Base-by-base conservation (phyloP, 2,113 vertebrate genomes). In the Willisornis vidua region DNA sequence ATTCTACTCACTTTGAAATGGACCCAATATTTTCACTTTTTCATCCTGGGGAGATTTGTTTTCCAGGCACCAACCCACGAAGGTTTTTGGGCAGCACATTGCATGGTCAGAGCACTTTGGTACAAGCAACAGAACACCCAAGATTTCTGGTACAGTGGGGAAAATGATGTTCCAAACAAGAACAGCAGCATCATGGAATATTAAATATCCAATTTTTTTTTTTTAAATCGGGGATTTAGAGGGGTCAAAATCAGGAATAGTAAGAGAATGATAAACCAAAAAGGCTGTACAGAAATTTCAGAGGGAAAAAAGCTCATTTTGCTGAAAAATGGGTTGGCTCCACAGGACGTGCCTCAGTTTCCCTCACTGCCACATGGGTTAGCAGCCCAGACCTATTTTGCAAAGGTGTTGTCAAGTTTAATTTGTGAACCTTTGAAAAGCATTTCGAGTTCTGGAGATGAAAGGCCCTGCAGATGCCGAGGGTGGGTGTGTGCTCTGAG, bases 361-460 rank as follows among this genome's bases (percentile, higher is more conserved):
- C 85, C 70, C 89, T 95, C 90, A 93, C 91, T 96, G 93, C 94
- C 90, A 79, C 39, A 25, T 55, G 68, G 80, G 43, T 85, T 94
- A 87, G 88, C 90, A 92, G 81, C 76, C 63, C 73, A 84, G 96
- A 93, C 95, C 93, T 96, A 96, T 95, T 97, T 96, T 96, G 94
- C 89, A 88, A 94, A 94, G 93, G 92, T 94, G 93, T 94, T 97
- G 93, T 94, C 92, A 85, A 62, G 78, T 90, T 90, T 93, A 74
- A 91, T 96, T 96, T 93, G 90, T 7, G 80, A 92, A 89, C 78
- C 87, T 97, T 95, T 94, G 80, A 83, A 73, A 96, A 93, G 68
- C 3, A 39, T 87, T 84, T 84, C 0, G 72, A 93, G 89, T 63
- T 85, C 35, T 77, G 70, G 81, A 95, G 92, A 95, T 96, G 94